Evolutionary conservation across 2,797 vertebrate species (phyloP), one percentile per base, ranked within the genome.

Genomic region (Gobionotothen gibberifrons): DNA sequence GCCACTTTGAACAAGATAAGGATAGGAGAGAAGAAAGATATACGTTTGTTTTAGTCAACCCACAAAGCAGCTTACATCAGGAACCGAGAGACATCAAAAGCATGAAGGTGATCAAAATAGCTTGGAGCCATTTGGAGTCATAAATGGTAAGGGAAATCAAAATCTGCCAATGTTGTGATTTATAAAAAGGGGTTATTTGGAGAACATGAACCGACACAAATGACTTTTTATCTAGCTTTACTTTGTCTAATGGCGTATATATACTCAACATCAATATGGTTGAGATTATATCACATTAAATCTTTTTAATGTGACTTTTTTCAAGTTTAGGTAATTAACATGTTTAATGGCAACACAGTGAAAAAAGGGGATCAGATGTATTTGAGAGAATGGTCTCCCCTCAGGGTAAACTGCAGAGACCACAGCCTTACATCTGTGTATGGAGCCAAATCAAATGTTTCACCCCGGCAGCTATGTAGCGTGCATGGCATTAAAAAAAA

Each of bases 41-140:
- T 19, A 14, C 22, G 54, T 52, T 62, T 66, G 19, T 69, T 57
- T 40, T 62, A 22, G 21, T 66, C 43, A 66, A 71, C 9, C 52
- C 14, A 60, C 21, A 81, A 74, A 82, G 61, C 44, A 78, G 68
- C 56, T 78, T 72, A 59, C 36, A 16, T 19, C n/a, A 55, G 6
- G 11, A 68, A 59, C 13, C 57, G 12, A 55, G 22, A 65, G 60
- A 64, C 66, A 69, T 40, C 49, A 72, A 47, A 66, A 19, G 43
- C 21, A 78, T 72, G 36, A 64, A 60, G 47, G 19, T 32, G 22
- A 19, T 64, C 21, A 62, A 76, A 63, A 69, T 19, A 73, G 58
- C 58, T 57, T 39, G 2, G 1, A 55, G 53, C 13, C 26, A 44
- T 61, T 62, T 43, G 52, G 16, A 67, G 32, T 42, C 3, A 59